phyloP scores from a whole-genome alignment of 2,113 vertebrate genomes.

The Seriola quinqueradiata region DNA sequence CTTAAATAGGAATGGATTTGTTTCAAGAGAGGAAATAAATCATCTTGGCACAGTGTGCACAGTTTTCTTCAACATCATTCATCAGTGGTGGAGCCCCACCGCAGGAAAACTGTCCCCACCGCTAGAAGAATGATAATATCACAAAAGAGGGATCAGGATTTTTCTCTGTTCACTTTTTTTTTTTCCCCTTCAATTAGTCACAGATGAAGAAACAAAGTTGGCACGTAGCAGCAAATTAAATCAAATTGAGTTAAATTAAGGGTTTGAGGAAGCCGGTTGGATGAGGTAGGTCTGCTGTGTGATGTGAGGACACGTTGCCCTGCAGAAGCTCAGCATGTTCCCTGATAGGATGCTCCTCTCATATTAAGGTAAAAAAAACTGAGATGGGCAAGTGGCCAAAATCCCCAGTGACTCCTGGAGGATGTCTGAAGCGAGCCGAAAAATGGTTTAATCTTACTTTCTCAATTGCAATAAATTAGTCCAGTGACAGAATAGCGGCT shows the following conservation, averaged over 20 bases:
- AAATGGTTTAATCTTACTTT: constrained; percentile 25
- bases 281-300: background rate
- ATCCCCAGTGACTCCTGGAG: background rate
- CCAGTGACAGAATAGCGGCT: constrained; percentile 45
- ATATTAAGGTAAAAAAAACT: background rate
- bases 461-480: constrained; percentile 51
- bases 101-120: background rate
- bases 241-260: background rate
- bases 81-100: constrained; percentile 6
- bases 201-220: background rate
- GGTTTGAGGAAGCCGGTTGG: background rate
- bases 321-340: background rate
- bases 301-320: background rate
- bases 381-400: constrained; percentile 9
- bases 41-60: constrained; percentile 24
- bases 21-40: constrained; percentile 47
- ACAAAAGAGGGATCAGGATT: constrained; percentile 3
- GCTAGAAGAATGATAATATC: constrained; percentile 7
- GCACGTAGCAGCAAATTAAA: background rate
- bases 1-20: constrained; percentile 61
- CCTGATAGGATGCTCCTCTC: background rate
- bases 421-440: background rate
- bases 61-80: constrained; percentile 14
- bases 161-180: background rate
- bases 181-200: background rate